Conservation (phyloP, 2,888 invertebrate species). For the Eilema depressum region DNA sequence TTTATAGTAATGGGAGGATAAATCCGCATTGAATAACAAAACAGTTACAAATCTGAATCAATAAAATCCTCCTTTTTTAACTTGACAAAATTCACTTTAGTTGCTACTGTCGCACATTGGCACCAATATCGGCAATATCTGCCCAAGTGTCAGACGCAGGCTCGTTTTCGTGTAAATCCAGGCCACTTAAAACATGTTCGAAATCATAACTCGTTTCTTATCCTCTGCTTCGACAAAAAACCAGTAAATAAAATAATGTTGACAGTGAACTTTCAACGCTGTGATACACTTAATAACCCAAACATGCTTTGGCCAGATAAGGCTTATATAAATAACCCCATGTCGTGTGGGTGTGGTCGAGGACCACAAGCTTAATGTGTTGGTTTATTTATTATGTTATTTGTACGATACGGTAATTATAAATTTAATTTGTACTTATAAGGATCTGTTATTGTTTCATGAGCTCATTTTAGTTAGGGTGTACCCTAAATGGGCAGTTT, state of each 20-base stretch:
- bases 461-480: not conserved
- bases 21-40: not conserved
- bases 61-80: not conserved
- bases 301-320: constrained; percentile 55
- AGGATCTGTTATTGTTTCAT: not conserved
- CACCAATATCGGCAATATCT: constrained; percentile 11
- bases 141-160: constrained; percentile 8
- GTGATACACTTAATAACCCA: constrained; percentile 53
- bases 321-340: constrained; percentile 56
- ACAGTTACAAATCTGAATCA: not conserved
- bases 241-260: constrained; percentile 46
- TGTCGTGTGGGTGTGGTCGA: constrained; percentile 46
- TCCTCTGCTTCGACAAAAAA: constrained; percentile 21
- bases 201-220: constrained; percentile 25
- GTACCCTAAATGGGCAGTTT: not conserved
- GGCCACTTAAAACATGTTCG: constrained; percentile 20
- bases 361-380: constrained; percentile 27
- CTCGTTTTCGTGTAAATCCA: constrained; percentile 3
- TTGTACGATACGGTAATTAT: not conserved
- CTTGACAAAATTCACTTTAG: not conserved
- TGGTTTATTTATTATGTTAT: constrained; percentile 25
- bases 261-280: constrained; percentile 51
- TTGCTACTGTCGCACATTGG: constrained; percentile 3
- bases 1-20: too few species aligned
- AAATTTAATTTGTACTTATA: not conserved